Conservation (phyloP, 2,797 vertebrate species). For the Emydoidea blandingii region DNA sequence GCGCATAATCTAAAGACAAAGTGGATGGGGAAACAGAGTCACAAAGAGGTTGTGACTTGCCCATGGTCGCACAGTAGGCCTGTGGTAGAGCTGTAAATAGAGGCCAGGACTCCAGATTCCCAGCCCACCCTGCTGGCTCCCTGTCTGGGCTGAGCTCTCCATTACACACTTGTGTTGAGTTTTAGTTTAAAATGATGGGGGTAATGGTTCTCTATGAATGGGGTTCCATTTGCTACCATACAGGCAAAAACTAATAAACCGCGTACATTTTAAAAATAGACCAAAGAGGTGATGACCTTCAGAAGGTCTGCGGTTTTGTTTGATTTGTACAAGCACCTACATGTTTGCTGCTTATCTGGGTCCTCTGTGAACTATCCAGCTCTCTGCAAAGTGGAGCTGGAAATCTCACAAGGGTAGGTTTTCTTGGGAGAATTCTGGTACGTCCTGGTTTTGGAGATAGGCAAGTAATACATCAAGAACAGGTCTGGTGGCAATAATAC, state of each 20-base stretch:
- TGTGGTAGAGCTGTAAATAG: too few species aligned
- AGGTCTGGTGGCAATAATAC: not conserved
- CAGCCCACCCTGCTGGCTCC: not conserved
- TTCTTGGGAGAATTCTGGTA: not conserved
- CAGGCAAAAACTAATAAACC: not conserved
- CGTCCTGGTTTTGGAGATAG: not conserved
- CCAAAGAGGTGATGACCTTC: not conserved
- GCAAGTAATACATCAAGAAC: not conserved
- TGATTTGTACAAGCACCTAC: not conserved
- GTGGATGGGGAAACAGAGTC: too few species aligned
- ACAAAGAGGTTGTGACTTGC: too few species aligned
- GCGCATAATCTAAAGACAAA: too few species aligned
- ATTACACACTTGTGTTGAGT: not conserved
- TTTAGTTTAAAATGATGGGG: not conserved
- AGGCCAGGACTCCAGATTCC: too few species aligned
- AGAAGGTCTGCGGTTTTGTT: not conserved
- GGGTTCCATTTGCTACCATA: not conserved
- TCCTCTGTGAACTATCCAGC: not conserved
- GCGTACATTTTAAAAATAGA: rapidly evolving
- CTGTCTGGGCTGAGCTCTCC: not conserved
- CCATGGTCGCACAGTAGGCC: too few species aligned
- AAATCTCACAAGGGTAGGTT: rapidly evolving
- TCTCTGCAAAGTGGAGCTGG: rapidly evolving
- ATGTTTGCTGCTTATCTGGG: not conserved
- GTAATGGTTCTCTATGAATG: not conserved